phyloP scores from a whole-genome alignment of 2,888 invertebrate genomes.

The Drosophila nr. perissopoda region DNA sequence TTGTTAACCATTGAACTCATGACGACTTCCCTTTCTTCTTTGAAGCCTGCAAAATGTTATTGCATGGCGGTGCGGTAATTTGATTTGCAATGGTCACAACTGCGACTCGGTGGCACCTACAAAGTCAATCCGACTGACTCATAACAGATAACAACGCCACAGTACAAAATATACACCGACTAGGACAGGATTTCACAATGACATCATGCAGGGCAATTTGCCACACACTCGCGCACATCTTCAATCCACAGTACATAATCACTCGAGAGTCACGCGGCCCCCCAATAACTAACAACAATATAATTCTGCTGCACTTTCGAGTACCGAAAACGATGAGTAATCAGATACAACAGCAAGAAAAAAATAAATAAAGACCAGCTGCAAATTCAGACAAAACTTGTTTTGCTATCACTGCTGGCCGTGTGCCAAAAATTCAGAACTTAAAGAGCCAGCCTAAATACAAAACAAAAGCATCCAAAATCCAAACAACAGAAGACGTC shows the following conservation, averaged over 20 bases:
- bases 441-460: conserved; percentile 21
- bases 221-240: background rate
- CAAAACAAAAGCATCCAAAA: conserved; percentile 9
- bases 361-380: conserved; percentile 19
- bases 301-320: conserved; percentile 10
- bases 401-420: conserved; percentile 44
- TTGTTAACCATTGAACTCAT: conserved; percentile 19
- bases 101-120: conserved; percentile 23
- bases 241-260: background rate
- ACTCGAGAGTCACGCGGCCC: background rate
- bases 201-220: conserved; percentile 53
- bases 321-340: conserved; percentile 23
- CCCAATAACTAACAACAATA: background rate
- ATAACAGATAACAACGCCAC: conserved; percentile 23
- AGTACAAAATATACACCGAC: background rate
- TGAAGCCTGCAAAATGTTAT: conserved; percentile 51
- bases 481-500: conserved; percentile 5
- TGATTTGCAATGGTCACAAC: conserved; percentile 46
- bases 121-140: conserved; percentile 43
- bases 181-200: conserved; percentile 55
- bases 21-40: conserved; percentile 7
- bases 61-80: conserved; percentile 42
- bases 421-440: conserved; percentile 41
- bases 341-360: conserved; percentile 2
- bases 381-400: conserved; percentile 25